Evolutionary conservation across 1,140 invertebrate species (phyloP), one percentile per base, ranked within the genome.

Genomic region (Plectrocnemia conspersa): DNA sequence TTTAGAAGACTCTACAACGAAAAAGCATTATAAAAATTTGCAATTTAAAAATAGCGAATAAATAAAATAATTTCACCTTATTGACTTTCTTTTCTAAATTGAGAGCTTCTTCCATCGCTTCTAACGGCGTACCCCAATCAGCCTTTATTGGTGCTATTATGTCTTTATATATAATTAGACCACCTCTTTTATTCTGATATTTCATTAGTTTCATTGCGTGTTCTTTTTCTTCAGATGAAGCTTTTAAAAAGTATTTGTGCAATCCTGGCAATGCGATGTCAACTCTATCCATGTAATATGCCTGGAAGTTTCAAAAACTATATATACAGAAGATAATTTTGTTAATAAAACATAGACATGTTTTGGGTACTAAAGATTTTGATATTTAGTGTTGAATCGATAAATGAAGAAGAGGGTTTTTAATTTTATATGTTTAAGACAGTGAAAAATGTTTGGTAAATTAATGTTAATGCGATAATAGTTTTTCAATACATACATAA

Each of bases 121-220:
- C 81, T 61, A 83, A 67, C 0, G 79, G 78, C 27, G 74, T 77
- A 0, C 73, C 73, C 82, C 86, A 91, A 33, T 82, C 76, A 46
- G 76, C 71, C 38, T 75, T 68, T 7, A 74, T 70, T 2, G 88
- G 88, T 38, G 78, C 76, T 52, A 79, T 67, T 16, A 88, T 77
- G 23, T 68, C 67, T 18, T 61, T 65, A 6, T 84, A 65, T 21
- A 69, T 55, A 23, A 91, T 77, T 9, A 75, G 69, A 1, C 91
- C 91, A 3, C 91, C 91, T 21, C 91, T 74, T 64, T 84, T 82
- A 67, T 91, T 92, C 70, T 88, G 81, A 66, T 91, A 93, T 40
- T 79, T 78, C 77, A 93, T 85, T 2, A 86, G 72, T 64, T 78
- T 81, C 70, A 83, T 78, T 0, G 86, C 88, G 66, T 91, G 88